These are phyloP conservation scores for Athripsodes cinereus DNA, from an alignment of 2,888 invertebrate genomes.

Conservation along the genomic window DNA sequence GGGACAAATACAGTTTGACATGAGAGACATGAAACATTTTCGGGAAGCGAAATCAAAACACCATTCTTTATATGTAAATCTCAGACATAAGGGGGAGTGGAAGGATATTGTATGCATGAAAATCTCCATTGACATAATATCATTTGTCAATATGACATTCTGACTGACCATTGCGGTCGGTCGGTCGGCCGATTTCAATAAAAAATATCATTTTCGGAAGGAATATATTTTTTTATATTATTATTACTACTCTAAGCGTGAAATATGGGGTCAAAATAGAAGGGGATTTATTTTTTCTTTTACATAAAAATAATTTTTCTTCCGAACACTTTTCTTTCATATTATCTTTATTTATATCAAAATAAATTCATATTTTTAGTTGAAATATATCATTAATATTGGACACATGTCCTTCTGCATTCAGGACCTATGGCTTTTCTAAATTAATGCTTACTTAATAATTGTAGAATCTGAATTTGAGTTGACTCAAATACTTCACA, in stretches of 20 bases:
- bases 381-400: too few relatives aligned
- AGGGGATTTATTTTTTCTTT: background rate
- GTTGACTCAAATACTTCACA: too few relatives aligned
- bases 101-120: background rate
- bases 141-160: constrained; percentile 1
- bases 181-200: background rate
- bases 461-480: too few relatives aligned
- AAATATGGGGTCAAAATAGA: background rate
- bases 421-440: too few relatives aligned
- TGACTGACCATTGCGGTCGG: constrained; percentile 1
- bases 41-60: background rate
- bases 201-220: background rate
- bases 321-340: too few relatives aligned
- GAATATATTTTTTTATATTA: background rate
- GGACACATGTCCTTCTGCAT: too few relatives aligned
- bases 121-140: background rate
- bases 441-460: too few relatives aligned
- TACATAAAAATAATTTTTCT: too few relatives aligned
- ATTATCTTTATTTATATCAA: too few relatives aligned
- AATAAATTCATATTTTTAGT: too few relatives aligned
- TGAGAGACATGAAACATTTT: background rate
- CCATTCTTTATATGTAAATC: background rate
- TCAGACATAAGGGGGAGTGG: too few relatives aligned
- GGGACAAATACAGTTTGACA: background rate
- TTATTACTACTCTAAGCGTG: background rate